phyloP scores from a whole-genome alignment of 2,888 invertebrate species.

The Balanococcus diminutus region DNA sequence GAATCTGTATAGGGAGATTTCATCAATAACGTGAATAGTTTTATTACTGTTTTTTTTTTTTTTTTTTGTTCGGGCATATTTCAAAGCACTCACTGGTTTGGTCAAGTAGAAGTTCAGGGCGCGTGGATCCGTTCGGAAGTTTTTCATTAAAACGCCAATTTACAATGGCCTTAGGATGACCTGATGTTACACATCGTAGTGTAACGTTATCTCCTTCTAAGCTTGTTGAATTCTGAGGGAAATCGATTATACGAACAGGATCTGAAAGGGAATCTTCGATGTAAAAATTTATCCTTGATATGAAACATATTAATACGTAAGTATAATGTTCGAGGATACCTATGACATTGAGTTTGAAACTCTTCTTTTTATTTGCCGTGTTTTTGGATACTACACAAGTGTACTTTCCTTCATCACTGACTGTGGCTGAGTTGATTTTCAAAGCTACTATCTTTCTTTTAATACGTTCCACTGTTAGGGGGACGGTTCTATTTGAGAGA shows the following conservation, averaged over 20 bases:
- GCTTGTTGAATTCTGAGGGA: neutral
- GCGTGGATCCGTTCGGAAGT: neutral
- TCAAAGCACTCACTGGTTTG: neutral
- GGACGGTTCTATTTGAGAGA: too few relatives aligned
- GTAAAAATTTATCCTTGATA: too few relatives aligned
- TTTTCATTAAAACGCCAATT: neutral
- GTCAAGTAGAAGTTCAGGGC: neutral
- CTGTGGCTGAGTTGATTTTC: neutral
- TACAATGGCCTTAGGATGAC: neutral
- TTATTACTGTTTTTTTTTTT: too few relatives aligned
- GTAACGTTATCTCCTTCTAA: neutral
- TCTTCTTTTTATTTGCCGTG: neutral
- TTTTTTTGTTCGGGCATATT: too few relatives aligned
- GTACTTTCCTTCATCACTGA: neutral
- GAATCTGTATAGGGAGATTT: neutral
- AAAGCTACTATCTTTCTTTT: neutral
- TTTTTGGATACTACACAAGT: neutral
- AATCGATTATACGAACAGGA: neutral
- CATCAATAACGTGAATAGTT: too few relatives aligned
- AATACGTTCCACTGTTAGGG: neutral
- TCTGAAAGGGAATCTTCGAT: too few relatives aligned
- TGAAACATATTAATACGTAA: too few relatives aligned
- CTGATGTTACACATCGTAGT: neutral
- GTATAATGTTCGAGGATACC: neutral
- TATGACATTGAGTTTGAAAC: neutral